These are phyloP conservation scores for Magallana angulata DNA, from an alignment of 1,140 invertebrate genomes.

Conservation along the genomic window DNA sequence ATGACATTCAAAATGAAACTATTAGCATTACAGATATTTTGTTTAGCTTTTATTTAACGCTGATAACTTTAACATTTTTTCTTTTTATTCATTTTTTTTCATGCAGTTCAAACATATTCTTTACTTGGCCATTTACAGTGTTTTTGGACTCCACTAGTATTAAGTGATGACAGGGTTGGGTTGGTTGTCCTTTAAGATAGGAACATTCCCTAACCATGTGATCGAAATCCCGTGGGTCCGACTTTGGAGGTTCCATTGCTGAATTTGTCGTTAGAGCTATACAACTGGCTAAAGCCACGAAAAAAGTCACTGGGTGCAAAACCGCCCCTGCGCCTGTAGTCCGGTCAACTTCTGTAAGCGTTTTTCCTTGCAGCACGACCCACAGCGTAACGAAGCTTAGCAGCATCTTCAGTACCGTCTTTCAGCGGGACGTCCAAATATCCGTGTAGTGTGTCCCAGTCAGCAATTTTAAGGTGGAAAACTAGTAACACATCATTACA, in stretches of 20 bases:
- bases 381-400: conserved; percentile 36
- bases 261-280: background rate
- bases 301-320: conserved; percentile 42
- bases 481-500: too few relatives aligned
- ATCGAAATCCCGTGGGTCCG: background rate
- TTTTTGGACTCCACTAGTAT: too few relatives aligned
- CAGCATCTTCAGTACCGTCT: conserved; percentile 34
- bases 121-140: background rate
- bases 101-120: conserved; percentile 33
- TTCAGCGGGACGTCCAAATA: conserved; percentile 30
- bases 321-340: background rate
- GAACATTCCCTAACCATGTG: conserved; percentile 32
- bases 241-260: background rate
- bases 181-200: conserved; percentile 1
- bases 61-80: too few relatives aligned
- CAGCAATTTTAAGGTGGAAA: conserved; percentile 24
- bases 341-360: background rate
- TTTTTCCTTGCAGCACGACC: conserved; percentile 9
- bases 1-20: too few relatives aligned
- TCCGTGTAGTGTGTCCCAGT: conserved; percentile 43
- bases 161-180: background rate
- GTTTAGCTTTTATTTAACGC: too few relatives aligned
- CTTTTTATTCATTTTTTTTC: background rate
- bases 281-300: conserved; percentile 44
- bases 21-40: too few relatives aligned